Conservation (phyloP, 2,113 vertebrate genomes). For the Pterophyllum scalare region DNA sequence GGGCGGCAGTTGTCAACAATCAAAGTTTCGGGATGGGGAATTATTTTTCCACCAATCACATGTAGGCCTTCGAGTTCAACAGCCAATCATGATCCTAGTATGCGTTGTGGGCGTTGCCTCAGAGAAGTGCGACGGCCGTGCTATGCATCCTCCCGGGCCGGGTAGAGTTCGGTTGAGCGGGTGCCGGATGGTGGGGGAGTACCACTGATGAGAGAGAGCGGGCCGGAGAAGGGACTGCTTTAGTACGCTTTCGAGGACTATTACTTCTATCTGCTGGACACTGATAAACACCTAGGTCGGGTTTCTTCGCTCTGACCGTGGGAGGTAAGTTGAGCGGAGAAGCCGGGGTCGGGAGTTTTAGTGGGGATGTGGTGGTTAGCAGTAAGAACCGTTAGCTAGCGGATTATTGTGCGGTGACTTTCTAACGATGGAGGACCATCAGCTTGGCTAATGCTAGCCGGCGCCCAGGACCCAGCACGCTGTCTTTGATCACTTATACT, state of each 20-base stretch:
- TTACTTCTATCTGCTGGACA: constrained; percentile 29
- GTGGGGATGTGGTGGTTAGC: constrained; percentile 46
- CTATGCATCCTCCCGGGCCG: constrained; percentile 52
- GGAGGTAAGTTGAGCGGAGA: constrained; percentile 64
- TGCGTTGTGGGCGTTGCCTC: constrained; percentile 54
- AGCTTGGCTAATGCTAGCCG: constrained; percentile 65
- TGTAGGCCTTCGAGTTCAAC: neutral
- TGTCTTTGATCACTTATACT: neutral
- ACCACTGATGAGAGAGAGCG: constrained; percentile 80
- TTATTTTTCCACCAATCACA: constrained; percentile 65
- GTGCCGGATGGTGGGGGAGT: constrained; percentile 74
- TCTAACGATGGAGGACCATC: constrained; percentile 74
- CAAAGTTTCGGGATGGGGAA: constrained; percentile 58
- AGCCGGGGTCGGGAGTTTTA: neutral
- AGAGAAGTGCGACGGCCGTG: constrained; percentile 20
- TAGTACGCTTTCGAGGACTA: constrained; percentile 34
- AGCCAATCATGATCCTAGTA: constrained; percentile 66
- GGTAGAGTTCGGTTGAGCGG: constrained; percentile 80
- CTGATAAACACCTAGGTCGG: constrained; percentile 5
- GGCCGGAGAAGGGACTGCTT: constrained; percentile 48
- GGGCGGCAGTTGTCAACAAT: constrained; percentile 35
- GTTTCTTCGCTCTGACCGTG: constrained; percentile 42
- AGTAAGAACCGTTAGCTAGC: constrained; percentile 66
- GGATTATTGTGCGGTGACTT: constrained; percentile 81
- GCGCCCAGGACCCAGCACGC: constrained; percentile 4